Conservation (phyloP, 2,797 vertebrate species). For the Liparis tanakae region DNA sequence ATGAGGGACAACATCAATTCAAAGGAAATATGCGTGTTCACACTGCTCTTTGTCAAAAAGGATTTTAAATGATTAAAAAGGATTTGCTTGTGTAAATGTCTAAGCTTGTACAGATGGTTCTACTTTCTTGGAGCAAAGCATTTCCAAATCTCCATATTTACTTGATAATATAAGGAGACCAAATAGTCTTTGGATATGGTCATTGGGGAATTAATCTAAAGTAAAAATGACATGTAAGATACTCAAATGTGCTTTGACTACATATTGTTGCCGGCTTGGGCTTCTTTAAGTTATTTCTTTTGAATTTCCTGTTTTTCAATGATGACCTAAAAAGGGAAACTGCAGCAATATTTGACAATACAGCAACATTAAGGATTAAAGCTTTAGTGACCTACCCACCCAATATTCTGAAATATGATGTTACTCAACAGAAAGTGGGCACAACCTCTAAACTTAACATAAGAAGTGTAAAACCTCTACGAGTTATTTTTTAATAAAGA, state of each 20-base stretch:
- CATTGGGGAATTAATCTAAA: background rate
- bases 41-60: slow-evolving; percentile 3
- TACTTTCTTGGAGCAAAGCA: too few species aligned
- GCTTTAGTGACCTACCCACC: too few species aligned
- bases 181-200: background rate
- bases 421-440: background rate
- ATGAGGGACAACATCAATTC: background rate
- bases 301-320: background rate
- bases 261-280: background rate
- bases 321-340: background rate
- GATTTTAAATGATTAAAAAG: slow-evolving; percentile 17
- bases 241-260: background rate
- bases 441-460: background rate
- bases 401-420: background rate
- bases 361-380: background rate
- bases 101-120: slow-evolving; percentile 21
- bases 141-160: background rate
- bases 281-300: background rate
- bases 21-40: background rate
- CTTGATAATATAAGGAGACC: background rate
- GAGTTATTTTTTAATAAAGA: background rate
- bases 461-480: background rate
- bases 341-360: background rate
- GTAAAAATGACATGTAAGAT: background rate
- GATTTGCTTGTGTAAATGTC: slow-evolving; percentile 16